Evolutionary conservation across 2,888 invertebrate species (phyloP).

Genomic region (Aquatica leii): DNA sequence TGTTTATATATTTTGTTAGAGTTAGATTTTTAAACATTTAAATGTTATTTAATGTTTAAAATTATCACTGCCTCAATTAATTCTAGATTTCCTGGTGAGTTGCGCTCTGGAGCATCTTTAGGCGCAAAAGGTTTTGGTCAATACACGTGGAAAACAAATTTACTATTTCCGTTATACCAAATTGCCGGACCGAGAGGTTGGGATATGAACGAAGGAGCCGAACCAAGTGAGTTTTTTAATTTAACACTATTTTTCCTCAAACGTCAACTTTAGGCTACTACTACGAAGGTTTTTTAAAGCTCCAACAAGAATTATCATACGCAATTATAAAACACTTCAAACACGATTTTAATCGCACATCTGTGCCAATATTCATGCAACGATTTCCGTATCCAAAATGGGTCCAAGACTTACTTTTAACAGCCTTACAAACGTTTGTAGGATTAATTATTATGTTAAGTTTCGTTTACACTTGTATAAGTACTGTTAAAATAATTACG

Average conservation of each 20-base stretch:
- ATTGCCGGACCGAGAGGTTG: constrained; percentile 45
- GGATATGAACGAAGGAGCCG: constrained; percentile 32
- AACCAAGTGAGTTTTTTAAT: constrained; percentile 32
- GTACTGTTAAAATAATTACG: constrained; percentile 77
- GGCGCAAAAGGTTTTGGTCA: constrained; percentile 20
- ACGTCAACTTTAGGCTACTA: constrained; percentile 63
- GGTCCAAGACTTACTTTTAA: constrained; percentile 71
- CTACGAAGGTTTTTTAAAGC: constrained; percentile 71
- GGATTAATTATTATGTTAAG: constrained; percentile 81
- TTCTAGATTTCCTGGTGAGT: constrained; percentile 68
- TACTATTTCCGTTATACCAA: constrained; percentile 60
- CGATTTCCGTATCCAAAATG: constrained; percentile 80
- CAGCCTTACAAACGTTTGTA: constrained; percentile 71
- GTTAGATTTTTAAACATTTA: too few species aligned
- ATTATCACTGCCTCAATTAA: too few species aligned
- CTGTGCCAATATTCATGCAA: constrained; percentile 62
- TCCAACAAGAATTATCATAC: constrained; percentile 65
- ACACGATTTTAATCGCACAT: constrained; percentile 5
- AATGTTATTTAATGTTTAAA: too few species aligned
- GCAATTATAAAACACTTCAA: constrained; percentile 38
- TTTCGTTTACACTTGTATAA: constrained; percentile 83
- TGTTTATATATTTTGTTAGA: not conserved
- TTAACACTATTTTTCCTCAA: too few species aligned
- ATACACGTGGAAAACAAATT: constrained; percentile 72
- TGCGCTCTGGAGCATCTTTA: constrained; percentile 53